These are phyloP conservation scores for Synergus itoensis DNA, from an alignment of 2,888 invertebrate genomes.

Conservation along the genomic window DNA sequence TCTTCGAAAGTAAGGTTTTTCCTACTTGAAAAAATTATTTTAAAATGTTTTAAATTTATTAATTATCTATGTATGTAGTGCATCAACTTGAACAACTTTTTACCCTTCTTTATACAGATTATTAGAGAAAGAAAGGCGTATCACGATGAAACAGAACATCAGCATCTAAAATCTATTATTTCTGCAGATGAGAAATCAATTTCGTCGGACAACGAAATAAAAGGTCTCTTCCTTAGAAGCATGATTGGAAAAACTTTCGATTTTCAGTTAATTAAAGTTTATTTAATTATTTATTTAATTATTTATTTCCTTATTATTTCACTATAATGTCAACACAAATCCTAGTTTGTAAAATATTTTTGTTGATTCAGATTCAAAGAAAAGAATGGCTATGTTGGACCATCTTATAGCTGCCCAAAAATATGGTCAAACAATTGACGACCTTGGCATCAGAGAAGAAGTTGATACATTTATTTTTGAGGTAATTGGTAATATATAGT, in stretches of 20 bases:
- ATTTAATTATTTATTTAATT: too few relatives aligned
- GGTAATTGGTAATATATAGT: conserved; percentile 47
- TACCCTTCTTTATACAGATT: conserved; percentile 38
- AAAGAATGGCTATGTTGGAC: conserved; percentile 59
- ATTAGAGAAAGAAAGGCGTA: conserved; percentile 51
- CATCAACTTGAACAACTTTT: not conserved
- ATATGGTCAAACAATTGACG: conserved; percentile 52
- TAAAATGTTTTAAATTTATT: too few relatives aligned
- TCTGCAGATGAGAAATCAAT: not conserved
- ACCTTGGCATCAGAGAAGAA: conserved; percentile 59
- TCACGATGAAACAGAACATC: conserved; percentile 43
- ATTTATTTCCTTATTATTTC: not conserved
- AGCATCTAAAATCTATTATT: conserved; percentile 44
- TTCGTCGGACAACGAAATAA: not conserved
- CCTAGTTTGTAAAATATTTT: not conserved
- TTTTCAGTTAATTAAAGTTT: too few relatives aligned
- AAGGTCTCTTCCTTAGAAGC: not conserved
- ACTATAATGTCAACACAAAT: too few relatives aligned
- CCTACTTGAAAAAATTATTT: too few relatives aligned
- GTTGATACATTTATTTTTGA: conserved; percentile 63
- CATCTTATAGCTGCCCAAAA: conserved; percentile 54
- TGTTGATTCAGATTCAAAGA: conserved; percentile 44
- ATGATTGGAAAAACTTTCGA: too few relatives aligned
- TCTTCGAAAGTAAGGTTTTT: conserved; percentile 34
- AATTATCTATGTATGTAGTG: too few relatives aligned